Percentiles rank a stretch among this genome's conserved stretches.
Evolutionary conservation across 2,797 vertebrate genomes (phyloP).

Genomic region (Knipowitschia caucasica): DNA sequence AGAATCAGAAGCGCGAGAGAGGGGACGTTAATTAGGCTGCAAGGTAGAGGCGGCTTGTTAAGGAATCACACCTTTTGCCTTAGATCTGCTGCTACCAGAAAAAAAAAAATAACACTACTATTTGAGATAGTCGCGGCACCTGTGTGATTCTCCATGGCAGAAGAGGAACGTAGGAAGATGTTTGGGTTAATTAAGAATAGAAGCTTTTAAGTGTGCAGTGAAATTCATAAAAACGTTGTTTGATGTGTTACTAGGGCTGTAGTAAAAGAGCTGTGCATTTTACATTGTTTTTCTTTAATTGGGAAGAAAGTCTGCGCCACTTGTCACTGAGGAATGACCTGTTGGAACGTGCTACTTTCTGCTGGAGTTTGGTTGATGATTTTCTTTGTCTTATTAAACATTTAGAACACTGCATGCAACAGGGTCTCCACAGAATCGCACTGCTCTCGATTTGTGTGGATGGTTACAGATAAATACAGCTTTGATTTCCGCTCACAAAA

Average conservation of each 20-base stretch:
- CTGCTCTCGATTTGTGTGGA: constrained; percentile 2
- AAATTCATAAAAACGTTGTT: constrained; percentile 9
- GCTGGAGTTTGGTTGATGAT: not conserved
- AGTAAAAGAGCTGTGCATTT: not conserved
- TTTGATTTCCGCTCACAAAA: not conserved
- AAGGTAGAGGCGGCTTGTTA: constrained; percentile 43
- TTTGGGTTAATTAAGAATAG: constrained; percentile 3
- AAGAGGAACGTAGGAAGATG: not conserved
- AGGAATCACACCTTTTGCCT: constrained; percentile 55
- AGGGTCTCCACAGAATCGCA: constrained; percentile 58
- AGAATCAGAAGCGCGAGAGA: constrained; percentile 11
- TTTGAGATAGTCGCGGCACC: not conserved
- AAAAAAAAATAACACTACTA: constrained; percentile 13
- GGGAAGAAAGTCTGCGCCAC: not conserved
- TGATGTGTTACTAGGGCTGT: not conserved
- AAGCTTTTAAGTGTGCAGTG: not conserved
- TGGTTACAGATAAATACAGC: not conserved
- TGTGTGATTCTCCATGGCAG: constrained; percentile 9
- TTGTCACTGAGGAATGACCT: constrained; percentile 34
- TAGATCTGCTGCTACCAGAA: constrained; percentile 7
- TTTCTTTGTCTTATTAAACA: constrained; percentile 10
- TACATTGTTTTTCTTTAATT: constrained; percentile 1
- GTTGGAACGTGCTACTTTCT: constrained; percentile 33
- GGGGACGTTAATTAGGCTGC: constrained; percentile 49
- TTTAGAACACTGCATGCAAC: constrained; percentile 65